A percentile compares a stretch with the other conserved stretches of the same genome.
phyloP scores from a whole-genome alignment of 2,797 vertebrate genomes.

The Melanotaenia parkinsoni region DNA sequence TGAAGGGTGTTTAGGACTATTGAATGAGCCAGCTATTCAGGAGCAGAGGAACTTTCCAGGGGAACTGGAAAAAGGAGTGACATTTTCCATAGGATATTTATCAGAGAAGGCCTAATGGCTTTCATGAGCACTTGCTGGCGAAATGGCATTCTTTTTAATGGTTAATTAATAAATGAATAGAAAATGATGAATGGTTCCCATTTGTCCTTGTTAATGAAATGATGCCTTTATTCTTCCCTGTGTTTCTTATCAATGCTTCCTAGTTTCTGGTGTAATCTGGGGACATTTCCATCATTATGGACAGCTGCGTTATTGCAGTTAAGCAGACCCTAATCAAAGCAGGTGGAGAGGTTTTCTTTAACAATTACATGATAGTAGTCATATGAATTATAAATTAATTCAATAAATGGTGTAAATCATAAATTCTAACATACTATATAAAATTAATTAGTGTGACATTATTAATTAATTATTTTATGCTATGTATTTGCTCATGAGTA shows the following conservation, averaged over 20 bases:
- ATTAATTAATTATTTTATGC: neutral
- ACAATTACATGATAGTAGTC: neutral
- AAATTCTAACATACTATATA: neutral
- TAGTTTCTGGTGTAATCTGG: slow-evolving; percentile 36
- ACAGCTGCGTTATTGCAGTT: slow-evolving; percentile 14
- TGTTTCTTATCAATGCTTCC: slow-evolving; percentile 58
- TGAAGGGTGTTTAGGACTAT: slow-evolving; percentile 62
- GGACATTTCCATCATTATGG: slow-evolving; percentile 40
- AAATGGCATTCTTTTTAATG: slow-evolving; percentile 62
- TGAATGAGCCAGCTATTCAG: slow-evolving; percentile 15
- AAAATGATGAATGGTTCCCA: slow-evolving; percentile 67
- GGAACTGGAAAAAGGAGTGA: slow-evolving; percentile 46
- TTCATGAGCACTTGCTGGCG: slow-evolving; percentile 56
- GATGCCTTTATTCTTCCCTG: slow-evolving; percentile 31
- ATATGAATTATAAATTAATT: neutral
- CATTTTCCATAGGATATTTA: slow-evolving; percentile 72
- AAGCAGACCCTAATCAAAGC: slow-evolving; percentile 1
- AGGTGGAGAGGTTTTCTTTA: slow-evolving; percentile 4
- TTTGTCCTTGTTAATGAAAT: slow-evolving; percentile 63
- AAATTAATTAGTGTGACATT: slow-evolving; percentile 5
- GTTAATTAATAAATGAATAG: slow-evolving; percentile 77
- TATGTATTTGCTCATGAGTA: neutral
- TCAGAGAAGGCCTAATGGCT: slow-evolving; percentile 70
- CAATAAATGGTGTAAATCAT: neutral
- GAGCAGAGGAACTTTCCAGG: slow-evolving; percentile 40